A percentile compares a stretch with the other conserved stretches of the same genome.
phyloP scores from a whole-genome alignment of 2,113 vertebrate species.

The pig (Sus scrofa) region T2T-Sscrofa CM000817.6:133125501-133126000 shows the following conservation, averaged over 20 bases:
- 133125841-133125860: neutral
- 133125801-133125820: neutral
- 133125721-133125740: neutral
- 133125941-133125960: neutral
- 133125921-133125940: conserved; percentile 23
- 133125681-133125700: neutral
- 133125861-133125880: conserved; percentile 1
- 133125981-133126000: too few relatives aligned
- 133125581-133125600: neutral
- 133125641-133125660: neutral
- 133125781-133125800: neutral
- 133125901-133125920: neutral
- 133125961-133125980: too few relatives aligned
- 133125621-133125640: neutral
- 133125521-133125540: neutral
- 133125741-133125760: neutral
- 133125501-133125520: too few relatives aligned
- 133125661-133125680: neutral
- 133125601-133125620: neutral
- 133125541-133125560: neutral
- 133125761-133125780: neutral
- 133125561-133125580: neutral
- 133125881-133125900: neutral
- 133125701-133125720: neutral
- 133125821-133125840: neutral